Conservation (phyloP, 2,113 vertebrate species). For the Carassius gibelio region DNA sequence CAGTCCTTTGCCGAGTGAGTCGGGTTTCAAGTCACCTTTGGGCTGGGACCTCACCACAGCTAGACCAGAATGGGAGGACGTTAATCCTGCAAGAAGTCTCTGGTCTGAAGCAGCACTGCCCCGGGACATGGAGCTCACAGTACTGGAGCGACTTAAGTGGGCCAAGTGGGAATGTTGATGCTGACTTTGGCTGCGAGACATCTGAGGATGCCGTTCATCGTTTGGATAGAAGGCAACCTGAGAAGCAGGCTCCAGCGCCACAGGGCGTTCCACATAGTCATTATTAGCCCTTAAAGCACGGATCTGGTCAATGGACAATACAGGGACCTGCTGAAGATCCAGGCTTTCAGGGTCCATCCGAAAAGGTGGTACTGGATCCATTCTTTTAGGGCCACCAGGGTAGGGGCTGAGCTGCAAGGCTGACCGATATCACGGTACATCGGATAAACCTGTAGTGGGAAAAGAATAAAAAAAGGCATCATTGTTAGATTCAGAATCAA, state of each 20-base stretch:
- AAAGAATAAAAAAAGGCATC: conserved; percentile 40
- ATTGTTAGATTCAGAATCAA: conserved; percentile 20
- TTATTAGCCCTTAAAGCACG: conserved; percentile 90
- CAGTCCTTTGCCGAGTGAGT: conserved; percentile 79
- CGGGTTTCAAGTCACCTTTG: conserved; percentile 79
- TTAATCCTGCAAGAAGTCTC: conserved; percentile 86
- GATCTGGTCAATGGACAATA: conserved; percentile 95
- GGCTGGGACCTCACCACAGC: conserved; percentile 84
- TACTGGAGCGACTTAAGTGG: conserved; percentile 92
- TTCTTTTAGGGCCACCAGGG: conserved; percentile 61
- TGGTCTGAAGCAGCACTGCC: conserved; percentile 93
- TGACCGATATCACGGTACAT: conserved; percentile 83
- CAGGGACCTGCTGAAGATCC: conserved; percentile 83
- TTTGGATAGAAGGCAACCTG: conserved; percentile 81
- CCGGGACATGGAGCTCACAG: conserved; percentile 91
- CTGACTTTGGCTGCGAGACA: conserved; percentile 88
- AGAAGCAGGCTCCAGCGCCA: conserved; percentile 71
- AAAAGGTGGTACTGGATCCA: conserved; percentile 72
- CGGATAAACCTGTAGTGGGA: conserved; percentile 81
- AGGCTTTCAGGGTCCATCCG: conserved; percentile 82
- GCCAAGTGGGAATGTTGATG: conserved; percentile 80
- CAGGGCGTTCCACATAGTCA: conserved; percentile 94
- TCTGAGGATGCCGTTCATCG: conserved; percentile 70
- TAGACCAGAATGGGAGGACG: conserved; percentile 83
- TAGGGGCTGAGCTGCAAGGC: conserved; percentile 55